Base-by-base conservation (phyloP, 1,140 invertebrate species). In the Platyura marginata region DNA sequence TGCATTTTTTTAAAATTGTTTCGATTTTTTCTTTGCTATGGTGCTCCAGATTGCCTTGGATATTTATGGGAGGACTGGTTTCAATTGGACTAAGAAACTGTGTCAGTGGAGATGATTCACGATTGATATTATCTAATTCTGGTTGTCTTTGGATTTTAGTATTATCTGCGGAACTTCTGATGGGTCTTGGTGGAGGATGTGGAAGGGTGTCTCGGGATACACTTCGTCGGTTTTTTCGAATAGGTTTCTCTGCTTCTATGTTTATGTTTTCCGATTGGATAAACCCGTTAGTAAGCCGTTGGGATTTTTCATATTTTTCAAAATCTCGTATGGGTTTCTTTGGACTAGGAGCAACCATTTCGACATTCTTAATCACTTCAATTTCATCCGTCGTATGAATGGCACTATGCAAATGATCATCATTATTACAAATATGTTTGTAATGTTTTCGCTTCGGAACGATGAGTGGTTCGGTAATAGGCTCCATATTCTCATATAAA, bases 261-360 rank as follows among this genome's bases (percentile, higher is more conserved):
- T n/a, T n/a, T n/a, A n/a, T n/a, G n/a, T n/a, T n/a, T n/a, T n/a
- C n/a, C n/a, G n/a, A n/a, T n/a, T n/a, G n/a, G n/a, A n/a, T n/a
- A n/a, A n/a, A n/a, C n/a, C n/a, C n/a, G n/a, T n/a, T n/a, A n/a
- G n/a, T n/a, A n/a, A n/a, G n/a, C n/a, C n/a, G n/a, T n/a, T n/a
- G n/a, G n/a, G n/a, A n/a, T 23, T 34, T 19, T 44, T 20, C 19
- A 39, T 44, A 44, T 25, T 29, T 38, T 2, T 8, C 16, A 19
- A 44, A 44, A 33, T 44, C 43, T 6, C 43, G 21, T 39, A 23
- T 13, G n/a, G 43, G 43, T 33, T 44, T 44, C 18, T 44, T 22
- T 3, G 42, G 42, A 6, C 19, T 10, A 16, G 37, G 16, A 22
- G 2, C 10, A 3, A 6, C 13, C 3, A 3, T 16, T 22, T 2